A percentile compares a stretch with the other conserved stretches of the same genome.
Conservation (phyloP, 2,113 vertebrate genomes). For the Ciconia stormi region DNA sequence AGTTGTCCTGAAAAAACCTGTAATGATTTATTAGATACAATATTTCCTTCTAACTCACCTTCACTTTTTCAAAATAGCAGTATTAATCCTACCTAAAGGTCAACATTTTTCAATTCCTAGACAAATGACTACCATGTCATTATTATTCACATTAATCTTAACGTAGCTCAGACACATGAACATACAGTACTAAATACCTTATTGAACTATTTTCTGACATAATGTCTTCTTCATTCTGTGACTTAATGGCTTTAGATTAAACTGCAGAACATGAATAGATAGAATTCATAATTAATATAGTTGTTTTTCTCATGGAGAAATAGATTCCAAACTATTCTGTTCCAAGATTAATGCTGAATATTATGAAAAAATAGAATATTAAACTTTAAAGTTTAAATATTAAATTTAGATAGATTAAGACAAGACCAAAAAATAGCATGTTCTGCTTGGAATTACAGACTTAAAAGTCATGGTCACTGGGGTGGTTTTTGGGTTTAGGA, state of each 20-base stretch:
- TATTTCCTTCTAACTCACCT: not conserved
- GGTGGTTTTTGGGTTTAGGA: not conserved
- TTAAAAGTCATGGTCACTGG: not conserved
- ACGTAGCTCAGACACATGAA: not conserved
- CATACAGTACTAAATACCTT: not conserved
- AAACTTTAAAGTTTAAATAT: not conserved
- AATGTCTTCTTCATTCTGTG: not conserved
- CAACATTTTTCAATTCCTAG: not conserved
- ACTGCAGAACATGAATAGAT: not conserved
- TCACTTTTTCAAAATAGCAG: not conserved
- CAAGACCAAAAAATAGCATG: not conserved
- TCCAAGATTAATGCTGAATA: not conserved
- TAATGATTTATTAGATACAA: not conserved
- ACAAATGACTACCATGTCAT: not conserved
- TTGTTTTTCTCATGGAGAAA: not conserved
- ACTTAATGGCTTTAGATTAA: not conserved
- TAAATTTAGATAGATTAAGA: not conserved
- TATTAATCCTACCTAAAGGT: not conserved
- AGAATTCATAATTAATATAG: not conserved
- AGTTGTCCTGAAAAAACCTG: not conserved
- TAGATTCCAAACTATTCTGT: not conserved
- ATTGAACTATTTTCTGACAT: not conserved
- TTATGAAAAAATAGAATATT: not conserved
- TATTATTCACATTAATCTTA: not conserved
- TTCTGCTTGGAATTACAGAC: constrained; percentile 7